Conservation (phyloP, 2,888 invertebrate genomes). For the Cryptocheilus praepositus region DNA sequence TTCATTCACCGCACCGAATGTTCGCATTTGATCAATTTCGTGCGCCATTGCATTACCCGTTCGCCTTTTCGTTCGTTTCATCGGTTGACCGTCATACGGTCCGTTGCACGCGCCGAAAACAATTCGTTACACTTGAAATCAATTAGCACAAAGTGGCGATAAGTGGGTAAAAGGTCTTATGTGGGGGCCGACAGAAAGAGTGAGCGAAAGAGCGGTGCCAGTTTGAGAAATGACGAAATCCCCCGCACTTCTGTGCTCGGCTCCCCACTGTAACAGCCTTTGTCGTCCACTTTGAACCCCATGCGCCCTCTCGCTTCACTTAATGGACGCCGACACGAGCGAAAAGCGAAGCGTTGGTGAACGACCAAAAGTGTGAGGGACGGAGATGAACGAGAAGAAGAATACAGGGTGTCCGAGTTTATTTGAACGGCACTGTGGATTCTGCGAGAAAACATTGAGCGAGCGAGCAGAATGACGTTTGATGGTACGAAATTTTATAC, state of each 20-base stretch:
- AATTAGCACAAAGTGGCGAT: slow-evolving; percentile 56
- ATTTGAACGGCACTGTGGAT: too few relatives aligned
- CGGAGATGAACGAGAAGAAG: neutral
- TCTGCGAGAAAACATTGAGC: too few relatives aligned
- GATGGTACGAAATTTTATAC: too few relatives aligned
- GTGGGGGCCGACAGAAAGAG: slow-evolving; percentile 5
- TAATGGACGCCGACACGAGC: neutral
- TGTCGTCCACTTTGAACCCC: slow-evolving; percentile 6
- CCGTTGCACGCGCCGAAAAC: slow-evolving; percentile 45
- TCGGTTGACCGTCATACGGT: neutral
- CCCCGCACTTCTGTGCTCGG: neutral
- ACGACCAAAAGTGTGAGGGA: neutral
- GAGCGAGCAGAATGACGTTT: too few relatives aligned
- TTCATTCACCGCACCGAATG: too few relatives aligned
- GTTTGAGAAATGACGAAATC: slow-evolving; percentile 51
- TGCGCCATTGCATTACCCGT: too few relatives aligned
- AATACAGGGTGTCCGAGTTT: neutral
- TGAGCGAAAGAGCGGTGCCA: slow-evolving; percentile 20
- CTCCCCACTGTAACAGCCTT: neutral
- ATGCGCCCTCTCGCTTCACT: neutral
- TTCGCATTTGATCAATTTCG: too few relatives aligned
- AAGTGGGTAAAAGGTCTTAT: slow-evolving; percentile 52
- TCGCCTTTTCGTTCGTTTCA: too few relatives aligned
- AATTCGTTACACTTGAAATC: slow-evolving; percentile 60
- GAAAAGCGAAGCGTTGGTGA: too few relatives aligned